Base-by-base conservation (phyloP, 2,113 vertebrate species). In the Dolichotis patagonum region DNA sequence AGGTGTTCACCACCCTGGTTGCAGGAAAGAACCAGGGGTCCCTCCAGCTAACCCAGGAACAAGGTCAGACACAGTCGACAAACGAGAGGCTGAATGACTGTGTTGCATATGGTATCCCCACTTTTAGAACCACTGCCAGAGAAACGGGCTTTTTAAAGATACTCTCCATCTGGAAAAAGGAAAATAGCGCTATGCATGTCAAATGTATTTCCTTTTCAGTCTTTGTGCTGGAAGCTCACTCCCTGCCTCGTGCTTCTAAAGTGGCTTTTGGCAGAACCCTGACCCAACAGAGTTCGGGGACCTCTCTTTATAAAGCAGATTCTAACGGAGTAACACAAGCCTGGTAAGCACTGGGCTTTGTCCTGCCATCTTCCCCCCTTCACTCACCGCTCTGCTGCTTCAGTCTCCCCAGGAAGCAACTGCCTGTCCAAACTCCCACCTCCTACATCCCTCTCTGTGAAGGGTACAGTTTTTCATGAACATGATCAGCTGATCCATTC, bases 301-400 rank as follows among this genome's bases (percentile, higher is more conserved):
- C 5, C 9, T 30, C 75, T 67, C 24, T 26, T 7, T 24, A 77
- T 46, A 26, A 4, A 19, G 4, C 1, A 1, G 13, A 20, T 10
- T 24, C 14, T 22, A 49, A 2, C 49, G 9, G 52, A 35, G 62
- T 2, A 32, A 3, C 65, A 62, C 30, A 35, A 49, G 32, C 28
- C 26, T 77, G 4, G 2, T 17, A 10, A 20, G 11, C 9, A 13
- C 19, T 20, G 13, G 8, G 3, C 10, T 2, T 26, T 10, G 9
- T 32, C 22, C 4, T 6, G 82, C 41, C 38, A 0, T 20, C 32
- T 8, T 7, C 22, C n/a, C n/a, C 16, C 67, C 11, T 41, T 35
- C 3, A 9, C 7, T 38, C 38, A 20, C 26, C 22, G 19, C 6
- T 3, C 43, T 17, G 82, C 65, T 41, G 26, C 52, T 58, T 67